These are phyloP conservation scores for Tetramorium parvispinum DNA, from an alignment of 1,140 invertebrate genomes.

Conservation along the genomic window DNA sequence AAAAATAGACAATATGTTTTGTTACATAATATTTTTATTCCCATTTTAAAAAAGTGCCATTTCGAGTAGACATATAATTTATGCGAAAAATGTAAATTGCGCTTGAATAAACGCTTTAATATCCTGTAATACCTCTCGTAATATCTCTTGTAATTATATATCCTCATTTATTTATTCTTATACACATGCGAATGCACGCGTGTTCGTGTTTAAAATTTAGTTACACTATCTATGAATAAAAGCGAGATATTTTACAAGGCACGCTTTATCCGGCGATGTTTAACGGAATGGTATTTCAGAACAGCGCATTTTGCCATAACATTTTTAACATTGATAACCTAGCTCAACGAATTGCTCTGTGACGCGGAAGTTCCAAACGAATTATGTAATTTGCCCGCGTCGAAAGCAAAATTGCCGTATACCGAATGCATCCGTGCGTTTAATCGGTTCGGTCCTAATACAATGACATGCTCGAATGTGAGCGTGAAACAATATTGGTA, in stretches of 20 bases:
- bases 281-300: slow-evolving; percentile 35
- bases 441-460: slow-evolving; percentile 49
- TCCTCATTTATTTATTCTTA: slow-evolving; percentile 23
- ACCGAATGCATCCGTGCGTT: slow-evolving; percentile 52
- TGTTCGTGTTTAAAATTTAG: not conserved
- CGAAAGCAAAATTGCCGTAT: slow-evolving; percentile 45
- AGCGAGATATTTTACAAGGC: slow-evolving; percentile 21
- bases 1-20: not conserved
- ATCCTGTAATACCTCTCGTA: not conserved
- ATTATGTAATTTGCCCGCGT: slow-evolving; percentile 53
- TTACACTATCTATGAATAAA: slow-evolving; percentile 25
- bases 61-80: not conserved
- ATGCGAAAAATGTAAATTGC: not conserved
- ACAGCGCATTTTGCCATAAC: slow-evolving; percentile 40
- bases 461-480: slow-evolving; percentile 67
- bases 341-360: slow-evolving; percentile 49
- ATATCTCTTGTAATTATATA: not conserved
- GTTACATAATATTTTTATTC: not conserved
- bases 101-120: slow-evolving; percentile 3
- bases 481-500: slow-evolving; percentile 82
- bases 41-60: not conserved
- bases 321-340: slow-evolving; percentile 54
- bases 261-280: slow-evolving; percentile 28
- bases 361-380: slow-evolving; percentile 51
- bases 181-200: not conserved